Evolutionary conservation across 2,888 invertebrate genomes (phyloP), one percentile per base, ranked within the genome.

Genomic region (Pollenia angustigena): DNA sequence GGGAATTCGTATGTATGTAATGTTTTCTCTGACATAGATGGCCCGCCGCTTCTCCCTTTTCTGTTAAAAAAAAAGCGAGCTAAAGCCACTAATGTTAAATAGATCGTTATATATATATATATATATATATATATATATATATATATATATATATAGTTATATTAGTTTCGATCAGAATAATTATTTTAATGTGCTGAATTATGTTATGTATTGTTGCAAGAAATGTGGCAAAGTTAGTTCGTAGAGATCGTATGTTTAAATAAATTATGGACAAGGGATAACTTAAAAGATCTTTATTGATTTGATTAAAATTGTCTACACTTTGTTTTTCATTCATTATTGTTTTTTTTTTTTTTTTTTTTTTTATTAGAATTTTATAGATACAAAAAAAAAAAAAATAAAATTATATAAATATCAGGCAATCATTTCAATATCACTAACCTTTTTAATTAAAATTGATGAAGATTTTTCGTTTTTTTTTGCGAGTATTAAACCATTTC

Each of bases 201-300:
- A 69, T 32, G 4, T 52, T 9, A 16, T 69, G 9, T 9, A 69
- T 50, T 6, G 12, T 69, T 9, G n/a, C 14, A 8, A 69, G 14
- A 69, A 69, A 69, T 52, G 14, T 4, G 4, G 69, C 6, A 10
- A 69, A 69, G 23, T 69, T 23, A 23, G n/a, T 14, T 10, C 52
- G 18, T 8, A 69, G 32, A 11, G 69, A 40, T 7, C 69, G 69
- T 52, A 52, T 69, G 40, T 69, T 69, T 10, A 14, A 52, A 23
- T 69, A 69, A 16, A 69, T 52, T 4, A 69, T 69, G 46, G 66
- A 48, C 16, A 16, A 48, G 18, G 66, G 66, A 66, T 66, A 66
- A 48, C 48, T 66, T 48, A 52, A 32, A 32, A 14, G 14, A 6
- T 48, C 7, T 52, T 50, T 23, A 52, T 52, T n/a, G 2, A 69